phyloP scores from a whole-genome alignment of 2,113 vertebrate species.

The Oreochromis aureus region DNA sequence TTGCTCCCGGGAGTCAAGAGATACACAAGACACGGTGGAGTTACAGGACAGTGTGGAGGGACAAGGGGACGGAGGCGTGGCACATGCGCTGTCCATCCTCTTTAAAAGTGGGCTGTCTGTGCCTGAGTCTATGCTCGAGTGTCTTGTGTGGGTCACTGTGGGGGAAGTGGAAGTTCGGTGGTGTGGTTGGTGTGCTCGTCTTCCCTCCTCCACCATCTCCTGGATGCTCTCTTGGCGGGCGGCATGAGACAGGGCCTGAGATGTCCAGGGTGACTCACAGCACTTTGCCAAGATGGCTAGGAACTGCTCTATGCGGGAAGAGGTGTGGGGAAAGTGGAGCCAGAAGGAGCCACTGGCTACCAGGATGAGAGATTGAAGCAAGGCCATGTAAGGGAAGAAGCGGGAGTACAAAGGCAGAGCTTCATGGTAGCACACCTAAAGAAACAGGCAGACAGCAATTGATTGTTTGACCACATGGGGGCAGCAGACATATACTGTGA shows the following conservation, averaged over 20 bases:
- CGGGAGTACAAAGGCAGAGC: slow-evolving; percentile 76
- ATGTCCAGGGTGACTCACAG: slow-evolving; percentile 81
- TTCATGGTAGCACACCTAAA: slow-evolving; percentile 75
- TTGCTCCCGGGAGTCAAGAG: not conserved
- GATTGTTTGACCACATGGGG: not conserved
- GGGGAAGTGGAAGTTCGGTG: not conserved
- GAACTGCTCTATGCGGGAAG: slow-evolving; percentile 79
- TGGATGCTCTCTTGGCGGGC: slow-evolving; percentile 59
- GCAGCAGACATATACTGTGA: not conserved
- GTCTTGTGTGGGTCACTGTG: not conserved
- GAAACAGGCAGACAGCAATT: not conserved
- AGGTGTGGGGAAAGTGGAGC: slow-evolving; percentile 80
- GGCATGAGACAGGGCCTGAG: slow-evolving; percentile 73
- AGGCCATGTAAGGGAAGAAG: slow-evolving; percentile 76
- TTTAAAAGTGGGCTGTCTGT: slow-evolving; percentile 60
- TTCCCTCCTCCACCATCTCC: not conserved
- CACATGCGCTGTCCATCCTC: not conserved
- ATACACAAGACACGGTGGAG: slow-evolving; percentile 16
- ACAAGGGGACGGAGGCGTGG: slow-evolving; percentile 49
- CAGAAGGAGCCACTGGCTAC: slow-evolving; percentile 79
- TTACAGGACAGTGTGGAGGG: slow-evolving; percentile 44
- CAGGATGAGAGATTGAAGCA: slow-evolving; percentile 74
- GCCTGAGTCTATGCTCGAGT: slow-evolving; percentile 53
- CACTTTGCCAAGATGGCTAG: slow-evolving; percentile 77
- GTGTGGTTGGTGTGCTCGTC: not conserved